These are phyloP conservation scores for Proctacanthus coquilletti DNA, from an alignment of 1,140 invertebrate genomes.

Conservation along the genomic window DNA sequence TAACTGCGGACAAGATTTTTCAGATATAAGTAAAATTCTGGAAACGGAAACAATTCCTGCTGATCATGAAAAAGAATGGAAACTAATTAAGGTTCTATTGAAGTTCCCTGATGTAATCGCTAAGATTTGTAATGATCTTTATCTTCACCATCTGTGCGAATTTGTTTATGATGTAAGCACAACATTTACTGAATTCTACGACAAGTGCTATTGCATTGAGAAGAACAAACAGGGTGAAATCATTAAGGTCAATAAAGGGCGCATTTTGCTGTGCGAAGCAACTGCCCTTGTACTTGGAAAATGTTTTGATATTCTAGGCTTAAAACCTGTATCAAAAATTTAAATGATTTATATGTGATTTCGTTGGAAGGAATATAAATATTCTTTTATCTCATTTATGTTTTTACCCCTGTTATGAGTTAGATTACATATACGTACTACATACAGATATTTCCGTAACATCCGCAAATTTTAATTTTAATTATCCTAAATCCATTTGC, in stretches of 20 bases:
- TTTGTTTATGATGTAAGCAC: constrained; percentile 90
- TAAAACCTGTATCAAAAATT: constrained; percentile 86
- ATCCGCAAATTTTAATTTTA: too few species aligned
- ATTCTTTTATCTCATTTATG: too few species aligned
- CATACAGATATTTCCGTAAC: too few species aligned
- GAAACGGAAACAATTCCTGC: constrained; percentile 46
- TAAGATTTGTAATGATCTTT: constrained; percentile 70
- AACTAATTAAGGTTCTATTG: constrained; percentile 75
- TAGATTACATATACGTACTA: too few species aligned
- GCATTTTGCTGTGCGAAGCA: constrained; percentile 83
- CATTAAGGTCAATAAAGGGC: constrained; percentile 66
- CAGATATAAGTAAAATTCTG: constrained; percentile 36
- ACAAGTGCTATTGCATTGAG: constrained; percentile 93
- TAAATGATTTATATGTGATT: constrained; percentile 43
- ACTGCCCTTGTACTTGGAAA: constrained; percentile 76
- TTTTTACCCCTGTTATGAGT: too few species aligned
- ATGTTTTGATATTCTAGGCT: constrained; percentile 79
- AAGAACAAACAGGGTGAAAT: constrained; percentile 66
- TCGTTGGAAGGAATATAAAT: not conserved
- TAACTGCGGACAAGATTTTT: constrained; percentile 49
- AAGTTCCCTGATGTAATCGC: constrained; percentile 80
- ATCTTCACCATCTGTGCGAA: constrained; percentile 83
- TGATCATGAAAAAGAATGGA: constrained; percentile 87
- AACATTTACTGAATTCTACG: constrained; percentile 93
- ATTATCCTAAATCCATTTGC: too few species aligned